Evolutionary conservation across 30 jellyfish, hydroid and myxozoan genomes (phyloP), one percentile per base, ranked within the genome.

Genomic region (Turritopsis dohrnii): DNA sequence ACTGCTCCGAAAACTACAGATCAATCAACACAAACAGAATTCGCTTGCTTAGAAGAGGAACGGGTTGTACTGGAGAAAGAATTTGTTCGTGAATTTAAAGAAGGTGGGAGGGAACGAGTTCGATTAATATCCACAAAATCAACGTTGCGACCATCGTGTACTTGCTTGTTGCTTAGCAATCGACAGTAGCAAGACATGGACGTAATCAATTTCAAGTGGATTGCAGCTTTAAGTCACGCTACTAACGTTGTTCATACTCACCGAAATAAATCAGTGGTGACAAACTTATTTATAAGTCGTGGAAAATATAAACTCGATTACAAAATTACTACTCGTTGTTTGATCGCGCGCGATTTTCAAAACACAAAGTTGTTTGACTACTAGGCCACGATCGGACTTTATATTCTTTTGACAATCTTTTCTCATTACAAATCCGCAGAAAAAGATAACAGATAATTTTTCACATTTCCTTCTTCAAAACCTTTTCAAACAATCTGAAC

Each of bases 401-500:
- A n/a, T n/a, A n/a, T n/a, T n/a, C n/a, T n/a, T n/a, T n/a, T n/a
- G n/a, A n/a, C n/a, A n/a, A n/a, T n/a, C n/a, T n/a, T n/a, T n/a
- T n/a, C n/a, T n/a, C n/a, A n/a, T n/a, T n/a, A n/a, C n/a, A n/a
- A n/a, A n/a, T n/a, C n/a, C n/a, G n/a, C n/a, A n/a, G n/a, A n/a
- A n/a, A n/a, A n/a, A n/a, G n/a, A n/a, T n/a, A n/a, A n/a, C n/a
- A n/a, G n/a, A 41, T 41, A 41, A 41, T 41, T 13, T 41, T 13
- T 41, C 60, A 13, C 5, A 41, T 41, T 41, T 41, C n/a, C n/a
- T n/a, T n/a, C 60, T 41, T 41, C 60, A 41, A 41, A 41, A 41
- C 60, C 60, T 41, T 41, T 41, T 3, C 60, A n/a, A n/a, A 93
- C 88, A 29, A 93, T 79, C 60, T 93, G 98, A 7, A 93, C 82